Conservation (phyloP, 2,888 invertebrate species). For the Scelioninae gen. 2 region DNA sequence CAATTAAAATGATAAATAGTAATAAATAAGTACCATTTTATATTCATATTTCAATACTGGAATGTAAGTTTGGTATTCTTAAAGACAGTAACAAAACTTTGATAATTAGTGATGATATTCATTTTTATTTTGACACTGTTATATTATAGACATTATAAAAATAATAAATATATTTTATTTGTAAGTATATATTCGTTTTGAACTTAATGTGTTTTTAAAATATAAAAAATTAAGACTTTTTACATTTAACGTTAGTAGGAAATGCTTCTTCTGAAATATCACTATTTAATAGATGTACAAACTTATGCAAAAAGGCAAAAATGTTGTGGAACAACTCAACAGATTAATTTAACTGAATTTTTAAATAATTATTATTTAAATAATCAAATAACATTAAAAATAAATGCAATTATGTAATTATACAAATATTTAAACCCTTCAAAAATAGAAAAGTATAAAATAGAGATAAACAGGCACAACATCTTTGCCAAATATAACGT, state of each 20-base stretch:
- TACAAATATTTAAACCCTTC: slow-evolving; percentile 13
- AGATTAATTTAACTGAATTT: not conserved
- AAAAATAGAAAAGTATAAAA: slow-evolving; percentile 26
- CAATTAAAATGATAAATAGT: too few relatives aligned
- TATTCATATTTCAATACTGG: too few relatives aligned
- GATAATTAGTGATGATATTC: too few relatives aligned
- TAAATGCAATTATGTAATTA: not conserved
- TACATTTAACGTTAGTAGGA: slow-evolving; percentile 1
- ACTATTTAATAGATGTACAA: not conserved
- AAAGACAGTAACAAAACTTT: too few relatives aligned
- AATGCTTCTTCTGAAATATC: not conserved
- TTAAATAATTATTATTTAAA: not conserved
- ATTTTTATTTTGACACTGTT: slow-evolving; percentile 30
- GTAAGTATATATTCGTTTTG: not conserved
- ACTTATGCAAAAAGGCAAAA: not conserved
- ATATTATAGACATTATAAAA: slow-evolving; percentile 31
- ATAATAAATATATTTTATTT: slow-evolving; percentile 43
- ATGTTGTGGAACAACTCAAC: too few relatives aligned
- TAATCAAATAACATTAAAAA: not conserved
- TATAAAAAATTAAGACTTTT: not conserved
- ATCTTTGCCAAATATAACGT: slow-evolving; percentile 5
- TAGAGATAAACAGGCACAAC: slow-evolving; percentile 7
- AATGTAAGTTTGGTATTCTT: too few relatives aligned
- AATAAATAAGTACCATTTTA: too few relatives aligned
- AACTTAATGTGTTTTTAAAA: slow-evolving; percentile 18